Base-by-base conservation (phyloP, 2,113 vertebrate genomes). In the Neolamprologus falcicula region DNA sequence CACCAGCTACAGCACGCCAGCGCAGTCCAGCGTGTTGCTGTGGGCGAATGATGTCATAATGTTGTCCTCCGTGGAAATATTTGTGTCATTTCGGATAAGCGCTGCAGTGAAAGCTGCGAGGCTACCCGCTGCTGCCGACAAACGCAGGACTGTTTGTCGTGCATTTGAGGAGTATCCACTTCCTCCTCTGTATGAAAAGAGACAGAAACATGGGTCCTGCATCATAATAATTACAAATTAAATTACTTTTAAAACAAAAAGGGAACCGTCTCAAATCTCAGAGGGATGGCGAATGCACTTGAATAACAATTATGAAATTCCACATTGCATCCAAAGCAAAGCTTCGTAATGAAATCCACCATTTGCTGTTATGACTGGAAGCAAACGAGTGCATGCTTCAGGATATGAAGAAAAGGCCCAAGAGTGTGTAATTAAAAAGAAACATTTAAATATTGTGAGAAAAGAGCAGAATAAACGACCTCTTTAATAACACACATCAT, bases 341-440 rank as follows among this genome's bases (percentile, higher is more conserved):
- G 73, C 73, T 31, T 79, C 61, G 1, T 88, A 83, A 93, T 94
- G 90, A 89, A 93, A 91, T 91, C 86, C 35, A 81, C 84, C 68
- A 88, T 89, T 94, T 82, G 84, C 85, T 88, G 82, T 94, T 80
- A 83, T 93, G 93, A 95, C 93, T 94, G 57, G 81, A 85, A 86
- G 86, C 82, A 91, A 94, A 94, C 89, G 89, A 95, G 73, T 50
- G 31, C 5, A 52, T 33, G 89, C 90, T 87, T 68, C 59, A 78
- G 90, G 91, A 92, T 82, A 89, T 89, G 87, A 90, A 88, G 61
- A 59, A 94, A 90, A 93, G 81, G 55, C 54, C 90, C 82, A 54
- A 57, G 83, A 88, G 85, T 87, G 28, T 92, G 87, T 93, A 94
- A 96, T 96, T 95, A 96, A 96, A 95, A 94, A 93, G 90, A 83